Evolutionary conservation across 2,113 vertebrate genomes (phyloP), one percentile per base, ranked within the genome.

Genomic region (Grantiella picta): DNA sequence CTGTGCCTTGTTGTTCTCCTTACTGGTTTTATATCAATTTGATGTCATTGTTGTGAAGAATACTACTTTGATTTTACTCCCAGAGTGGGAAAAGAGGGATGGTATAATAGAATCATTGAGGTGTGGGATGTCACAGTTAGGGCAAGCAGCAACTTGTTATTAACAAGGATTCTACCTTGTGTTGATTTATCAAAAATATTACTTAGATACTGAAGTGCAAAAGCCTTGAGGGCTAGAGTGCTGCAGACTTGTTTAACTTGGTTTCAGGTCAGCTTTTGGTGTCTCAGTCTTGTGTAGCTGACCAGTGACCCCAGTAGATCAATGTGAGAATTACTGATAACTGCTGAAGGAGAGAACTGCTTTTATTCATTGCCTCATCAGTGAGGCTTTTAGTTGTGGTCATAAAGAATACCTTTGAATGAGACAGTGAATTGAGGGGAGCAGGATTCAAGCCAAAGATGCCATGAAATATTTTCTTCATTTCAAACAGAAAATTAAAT

Each of bases 231-330:
- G 81, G 56, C 22, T 25, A 0, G 15, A 71, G 25, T 36, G 23
- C n/a, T 57, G 3, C 16, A 49, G 36, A 53, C 5, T 23, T 69
- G 3, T 82, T 85, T 12, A 53, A 57, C 28, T 68, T 80, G 36
- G 57, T 49, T 61, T 65, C 19, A 23, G 21, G 38, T 82, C 44
- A 7, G 19, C 64, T n/a, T 64, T 60, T 76, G 18, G 15, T 53
- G 1, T 38, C 1, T 56, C 45, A 28, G 73, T 52, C 33, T 73
- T 59, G 40, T 65, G 31, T 66, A 79, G 75, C 71, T 95, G 83
- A 96, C 53, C 63, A 82, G 81, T 91, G 93, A 95, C 84, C 59
- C 87, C 84, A 76, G 27, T 53, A 76, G 87, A 76, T 82, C 12
- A 65, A 2, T 42, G 21, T 45, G 68, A n/a, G 84, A 92, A 86